phyloP scores from a whole-genome alignment of 2,888 invertebrate species.

The Amblyjoppa fuscipennis region DNA sequence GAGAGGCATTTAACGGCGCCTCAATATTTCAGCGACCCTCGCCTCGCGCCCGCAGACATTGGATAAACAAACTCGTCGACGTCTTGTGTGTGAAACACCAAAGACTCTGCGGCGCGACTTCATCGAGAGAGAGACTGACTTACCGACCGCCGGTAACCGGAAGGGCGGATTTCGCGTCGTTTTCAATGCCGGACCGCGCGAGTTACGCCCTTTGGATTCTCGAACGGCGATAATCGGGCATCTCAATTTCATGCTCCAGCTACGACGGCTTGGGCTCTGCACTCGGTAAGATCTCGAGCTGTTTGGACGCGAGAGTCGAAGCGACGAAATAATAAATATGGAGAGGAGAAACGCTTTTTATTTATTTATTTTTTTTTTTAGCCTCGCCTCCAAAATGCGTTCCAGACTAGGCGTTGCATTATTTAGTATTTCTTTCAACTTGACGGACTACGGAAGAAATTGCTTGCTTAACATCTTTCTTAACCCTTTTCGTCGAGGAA shows the following conservation, averaged over 20 bases:
- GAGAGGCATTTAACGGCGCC: constrained; percentile 49
- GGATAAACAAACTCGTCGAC: constrained; percentile 58
- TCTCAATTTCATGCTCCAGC: not conserved
- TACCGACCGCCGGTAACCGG: not conserved
- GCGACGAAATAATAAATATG: constrained; percentile 35
- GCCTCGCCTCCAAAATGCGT: no score
- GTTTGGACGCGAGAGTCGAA: constrained; percentile 4
- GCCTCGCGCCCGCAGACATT: constrained; percentile 46
- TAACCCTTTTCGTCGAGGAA: no score
- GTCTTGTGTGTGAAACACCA: not conserved
- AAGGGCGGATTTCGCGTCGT: not conserved
- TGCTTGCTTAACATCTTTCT: no score
- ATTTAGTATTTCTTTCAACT: no score
- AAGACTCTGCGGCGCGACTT: constrained; percentile 24
- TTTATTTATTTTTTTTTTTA: not conserved
- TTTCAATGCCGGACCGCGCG: not conserved
- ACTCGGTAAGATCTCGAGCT: constrained; percentile 20
- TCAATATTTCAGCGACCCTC: constrained; percentile 61
- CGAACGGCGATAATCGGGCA: no score
- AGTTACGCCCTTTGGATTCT: no score
- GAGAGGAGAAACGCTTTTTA: not conserved
- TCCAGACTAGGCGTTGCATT: no score
- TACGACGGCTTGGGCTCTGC: not conserved
- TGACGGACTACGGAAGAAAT: no score
- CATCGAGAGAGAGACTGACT: constrained; percentile 2